Conservation (phyloP, 2,888 invertebrate species). For the Patella ulyssiponensis region DNA sequence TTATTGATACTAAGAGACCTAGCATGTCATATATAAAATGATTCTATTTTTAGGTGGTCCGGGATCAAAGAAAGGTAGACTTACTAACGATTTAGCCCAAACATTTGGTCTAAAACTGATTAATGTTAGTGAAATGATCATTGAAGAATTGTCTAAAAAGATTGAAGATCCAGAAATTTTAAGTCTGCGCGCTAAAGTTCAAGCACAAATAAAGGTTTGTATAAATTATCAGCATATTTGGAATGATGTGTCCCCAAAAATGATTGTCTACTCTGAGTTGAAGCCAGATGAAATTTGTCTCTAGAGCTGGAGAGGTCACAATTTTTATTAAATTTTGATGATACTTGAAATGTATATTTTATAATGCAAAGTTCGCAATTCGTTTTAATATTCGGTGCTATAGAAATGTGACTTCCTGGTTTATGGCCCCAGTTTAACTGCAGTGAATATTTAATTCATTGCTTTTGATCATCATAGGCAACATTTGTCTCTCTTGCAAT, state of each 20-base stretch:
- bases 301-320: too few species aligned
- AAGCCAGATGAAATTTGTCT: too few species aligned
- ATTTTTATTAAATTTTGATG: too few species aligned
- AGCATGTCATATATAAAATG: too few species aligned
- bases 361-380: too few species aligned
- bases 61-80: conserved; percentile 68
- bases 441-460: too few species aligned
- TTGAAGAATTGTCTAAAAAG: conserved; percentile 59
- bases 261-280: neutral
- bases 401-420: neutral
- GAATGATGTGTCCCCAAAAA: neutral
- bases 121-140: conserved; percentile 63
- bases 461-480: too few species aligned
- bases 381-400: neutral
- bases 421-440: too few species aligned
- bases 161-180: conserved; percentile 52
- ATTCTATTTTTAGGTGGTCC: conserved; percentile 63
- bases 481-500: too few species aligned
- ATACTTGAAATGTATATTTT: too few species aligned
- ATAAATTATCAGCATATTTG: neutral
- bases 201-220: conserved; percentile 56
- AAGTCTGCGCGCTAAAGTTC: conserved; percentile 50
- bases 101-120: conserved; percentile 65
- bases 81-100: conserved; percentile 64
- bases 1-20: too few species aligned